Percentiles rank a stretch among this genome's conserved stretches.
These are phyloP conservation scores for Spisula solida DNA, from an alignment of 2,888 invertebrate genomes.

Conservation along the genomic window DNA sequence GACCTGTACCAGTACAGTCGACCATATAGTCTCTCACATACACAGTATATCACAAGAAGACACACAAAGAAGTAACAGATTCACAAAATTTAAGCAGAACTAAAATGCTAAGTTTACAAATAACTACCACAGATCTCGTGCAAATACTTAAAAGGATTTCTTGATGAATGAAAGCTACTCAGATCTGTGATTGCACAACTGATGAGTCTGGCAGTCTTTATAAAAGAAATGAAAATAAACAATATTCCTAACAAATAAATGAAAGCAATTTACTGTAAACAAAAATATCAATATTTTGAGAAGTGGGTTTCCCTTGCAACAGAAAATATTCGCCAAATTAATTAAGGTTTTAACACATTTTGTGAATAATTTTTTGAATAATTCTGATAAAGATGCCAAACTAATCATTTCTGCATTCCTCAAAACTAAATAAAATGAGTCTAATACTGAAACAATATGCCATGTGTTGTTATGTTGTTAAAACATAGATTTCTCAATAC, in stretches of 20 bases:
- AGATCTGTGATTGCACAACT: background rate
- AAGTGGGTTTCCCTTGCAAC: too few species aligned
- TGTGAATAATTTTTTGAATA: background rate
- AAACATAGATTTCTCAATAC: background rate
- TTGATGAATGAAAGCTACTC: background rate
- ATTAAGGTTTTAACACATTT: background rate
- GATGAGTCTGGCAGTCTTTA: background rate
- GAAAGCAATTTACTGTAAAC: too few species aligned
- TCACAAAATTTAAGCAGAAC: constrained; percentile 19
- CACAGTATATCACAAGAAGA: constrained; percentile 21
- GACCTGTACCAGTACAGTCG: background rate
- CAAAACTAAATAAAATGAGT: constrained; percentile 21
- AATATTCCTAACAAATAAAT: too few species aligned
- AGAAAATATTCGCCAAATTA: too few species aligned
- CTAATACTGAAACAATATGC: constrained; percentile 19
- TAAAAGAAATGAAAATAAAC: background rate
- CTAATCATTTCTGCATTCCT: background rate
- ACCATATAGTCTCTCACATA: background rate
- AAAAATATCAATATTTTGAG: background rate
- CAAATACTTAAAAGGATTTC: constrained; percentile 2
- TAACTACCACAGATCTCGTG: background rate
- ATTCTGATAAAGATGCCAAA: background rate
- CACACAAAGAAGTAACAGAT: background rate
- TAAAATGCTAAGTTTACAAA: constrained; percentile 11
- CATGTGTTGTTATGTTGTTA: background rate